phyloP scores from a whole-genome alignment of 2,113 vertebrate species.

The Euleptes europaea region DNA sequence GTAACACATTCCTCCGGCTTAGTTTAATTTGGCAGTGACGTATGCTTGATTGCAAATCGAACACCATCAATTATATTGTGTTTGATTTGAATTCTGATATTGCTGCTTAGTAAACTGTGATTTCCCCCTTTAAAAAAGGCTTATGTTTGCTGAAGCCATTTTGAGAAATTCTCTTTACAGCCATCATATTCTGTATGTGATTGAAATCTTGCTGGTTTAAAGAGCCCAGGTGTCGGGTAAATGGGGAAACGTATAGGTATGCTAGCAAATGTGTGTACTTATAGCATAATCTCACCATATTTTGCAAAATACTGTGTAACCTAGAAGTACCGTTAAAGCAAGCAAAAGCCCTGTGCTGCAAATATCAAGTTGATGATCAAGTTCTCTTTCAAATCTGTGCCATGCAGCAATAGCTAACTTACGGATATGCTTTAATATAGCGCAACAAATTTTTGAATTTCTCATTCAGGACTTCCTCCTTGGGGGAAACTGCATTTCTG shows the following conservation, averaged over 20 bases:
- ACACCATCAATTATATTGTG: not conserved
- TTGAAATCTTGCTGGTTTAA: not conserved
- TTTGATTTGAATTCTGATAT: not conserved
- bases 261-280: not conserved
- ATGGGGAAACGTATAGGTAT: not conserved
- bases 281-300: not conserved
- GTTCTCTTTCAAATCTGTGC: not conserved
- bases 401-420: not conserved
- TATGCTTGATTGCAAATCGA: not conserved
- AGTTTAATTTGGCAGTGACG: not conserved
- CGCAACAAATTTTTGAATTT: not conserved
- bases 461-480: not conserved
- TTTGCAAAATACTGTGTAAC: not conserved
- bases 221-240: not conserved
- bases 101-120: not conserved
- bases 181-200: not conserved
- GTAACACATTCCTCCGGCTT: not conserved
- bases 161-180: not conserved
- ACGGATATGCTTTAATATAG: not conserved
- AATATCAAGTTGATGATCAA: not conserved
- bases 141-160: not conserved
- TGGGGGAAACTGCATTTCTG: not conserved
- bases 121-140: too few species aligned
- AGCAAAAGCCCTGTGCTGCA: not conserved
- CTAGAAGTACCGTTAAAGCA: not conserved